Evolutionary conservation across 2,797 vertebrate genomes (phyloP).

Genomic region (Muraenolepis orangiensis): DNA sequence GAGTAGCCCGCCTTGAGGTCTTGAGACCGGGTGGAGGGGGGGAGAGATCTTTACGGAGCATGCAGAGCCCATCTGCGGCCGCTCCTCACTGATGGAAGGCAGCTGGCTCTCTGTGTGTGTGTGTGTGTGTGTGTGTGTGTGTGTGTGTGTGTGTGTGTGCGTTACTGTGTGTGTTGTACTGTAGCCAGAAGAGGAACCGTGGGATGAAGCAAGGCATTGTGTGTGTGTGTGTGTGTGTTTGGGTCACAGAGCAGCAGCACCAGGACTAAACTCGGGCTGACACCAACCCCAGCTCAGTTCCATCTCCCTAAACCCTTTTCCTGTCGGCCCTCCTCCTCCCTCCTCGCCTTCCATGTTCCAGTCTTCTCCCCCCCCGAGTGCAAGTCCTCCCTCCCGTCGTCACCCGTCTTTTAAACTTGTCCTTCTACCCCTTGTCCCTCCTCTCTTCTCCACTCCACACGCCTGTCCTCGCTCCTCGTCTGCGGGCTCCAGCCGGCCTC

Average conservation of each 20-base stretch:
- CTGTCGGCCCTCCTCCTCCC: conserved; percentile 4
- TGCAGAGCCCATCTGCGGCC: conserved; percentile 77
- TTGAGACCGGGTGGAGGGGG: conserved; percentile 68
- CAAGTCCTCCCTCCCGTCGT: no score
- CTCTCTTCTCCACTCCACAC: conserved; percentile 22
- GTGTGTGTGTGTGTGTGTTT: conserved; percentile 57
- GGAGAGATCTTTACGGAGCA: conserved; percentile 78
- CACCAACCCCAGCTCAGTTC: conserved; percentile 48
- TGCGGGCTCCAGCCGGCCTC: conserved; percentile 31
- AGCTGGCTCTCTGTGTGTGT: conserved; percentile 63
- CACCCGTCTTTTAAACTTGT: conserved; percentile 1
- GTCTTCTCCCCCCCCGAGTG: background rate
- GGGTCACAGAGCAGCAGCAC: conserved; percentile 57
- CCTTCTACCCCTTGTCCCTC: conserved; percentile 20
- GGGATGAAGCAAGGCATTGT: conserved; percentile 37
- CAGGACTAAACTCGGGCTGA: conserved; percentile 57
- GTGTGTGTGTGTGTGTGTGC: conserved; percentile 29
- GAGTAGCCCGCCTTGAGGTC: conserved; percentile 56
- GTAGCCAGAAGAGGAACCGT: conserved; percentile 43
- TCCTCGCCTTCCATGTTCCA: background rate
- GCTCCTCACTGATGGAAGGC: conserved; percentile 72
- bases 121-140: conserved; percentile 48
- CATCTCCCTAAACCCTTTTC: conserved; percentile 28
- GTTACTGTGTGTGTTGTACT: conserved; percentile 27
- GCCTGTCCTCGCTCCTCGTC: conserved; percentile 35